Evolutionary conservation across 2,888 invertebrate genomes (phyloP), one percentile per base, ranked within the genome.

Genomic region (Bugula neritina): DNA sequence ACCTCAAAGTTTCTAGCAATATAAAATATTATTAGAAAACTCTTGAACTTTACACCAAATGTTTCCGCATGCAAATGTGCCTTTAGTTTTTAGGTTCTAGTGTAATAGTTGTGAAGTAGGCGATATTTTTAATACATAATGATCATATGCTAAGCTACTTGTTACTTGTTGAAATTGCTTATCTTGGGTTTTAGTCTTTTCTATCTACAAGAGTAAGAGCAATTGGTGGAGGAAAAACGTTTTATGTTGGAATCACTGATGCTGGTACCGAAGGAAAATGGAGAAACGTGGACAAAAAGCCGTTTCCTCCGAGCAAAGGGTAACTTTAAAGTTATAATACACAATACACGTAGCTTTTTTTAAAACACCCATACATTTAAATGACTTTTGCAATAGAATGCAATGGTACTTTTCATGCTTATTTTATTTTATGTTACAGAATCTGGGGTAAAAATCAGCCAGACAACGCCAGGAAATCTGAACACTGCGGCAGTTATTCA

Each of bases 371-470:
- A 52, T 13, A 13, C 52, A 52, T 52, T 52, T 52, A 10, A 52
- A 52, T 13, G 10, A 21, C 52, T 52, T 52, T 21, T 13, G 52
- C 21, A 52, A 13, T 52, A 52, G 21, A 52, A 10, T 57, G 57
- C 25, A 13, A 57, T 23, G 17, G 25, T 57, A 57, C 25, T 10
- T 57, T 57, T 57, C 5, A 52, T 52, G 21, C 13, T 52, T 52
- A 17, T 52, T 21, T 17, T 52, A 17, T 52, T 52, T 21, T 52
- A 17, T 17, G 10, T 63, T 63, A 10, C 31, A 63, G 63, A n/a
- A n/a, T 63, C 3, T 63, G 63, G 63, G 63, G 63, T 17, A 3
- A 3, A 29, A 27, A 31, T 13, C 63, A 63, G 31, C 63, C 63
- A 13, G 63, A 63, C 27, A 34, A 63, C 27, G 5, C 10, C 31